Evolutionary conservation across 1,140 invertebrate species (phyloP).

Genomic region (Macrocentrus cingulum): DNA sequence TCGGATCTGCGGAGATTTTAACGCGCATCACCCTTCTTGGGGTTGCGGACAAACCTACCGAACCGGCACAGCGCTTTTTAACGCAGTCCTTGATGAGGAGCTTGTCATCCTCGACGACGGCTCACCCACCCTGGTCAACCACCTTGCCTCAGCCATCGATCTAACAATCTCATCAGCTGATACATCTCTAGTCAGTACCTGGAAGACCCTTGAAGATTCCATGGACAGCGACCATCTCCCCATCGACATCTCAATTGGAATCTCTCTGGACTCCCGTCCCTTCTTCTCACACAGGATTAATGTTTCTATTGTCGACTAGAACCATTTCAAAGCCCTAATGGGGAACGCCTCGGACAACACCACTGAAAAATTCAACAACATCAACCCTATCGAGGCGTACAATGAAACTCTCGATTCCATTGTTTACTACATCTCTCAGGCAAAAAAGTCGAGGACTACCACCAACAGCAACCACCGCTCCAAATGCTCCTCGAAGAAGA

Average conservation of each 20-base stretch:
- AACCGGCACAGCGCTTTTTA: neutral
- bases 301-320: neutral
- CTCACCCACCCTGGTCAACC: slow-evolving; percentile 8
- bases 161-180: slow-evolving; percentile 7
- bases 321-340: neutral
- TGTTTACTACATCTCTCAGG: neutral
- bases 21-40: slow-evolving; percentile 23
- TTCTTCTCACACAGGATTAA: slow-evolving; percentile 3
- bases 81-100: slow-evolving; percentile 8
- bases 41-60: slow-evolving; percentile 9
- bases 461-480: neutral
- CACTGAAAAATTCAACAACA: slow-evolving; percentile 1
- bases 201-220: slow-evolving; percentile 2
- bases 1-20: slow-evolving; percentile 27
- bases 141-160: slow-evolving; percentile 18
- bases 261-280: neutral
- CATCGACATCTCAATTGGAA: neutral
- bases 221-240: slow-evolving; percentile 24
- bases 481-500: neutral
- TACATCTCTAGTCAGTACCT: neutral
- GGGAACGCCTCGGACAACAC: too few relatives aligned
- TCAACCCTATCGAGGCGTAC: too few relatives aligned
- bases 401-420: neutral
- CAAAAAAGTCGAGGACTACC: neutral
- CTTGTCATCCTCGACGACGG: slow-evolving; percentile 15